Percentiles rank a stretch among this genome's conserved stretches.
phyloP scores from a whole-genome alignment of 2,888 invertebrate species.

The Caenorhabditis uteleia region DNA sequence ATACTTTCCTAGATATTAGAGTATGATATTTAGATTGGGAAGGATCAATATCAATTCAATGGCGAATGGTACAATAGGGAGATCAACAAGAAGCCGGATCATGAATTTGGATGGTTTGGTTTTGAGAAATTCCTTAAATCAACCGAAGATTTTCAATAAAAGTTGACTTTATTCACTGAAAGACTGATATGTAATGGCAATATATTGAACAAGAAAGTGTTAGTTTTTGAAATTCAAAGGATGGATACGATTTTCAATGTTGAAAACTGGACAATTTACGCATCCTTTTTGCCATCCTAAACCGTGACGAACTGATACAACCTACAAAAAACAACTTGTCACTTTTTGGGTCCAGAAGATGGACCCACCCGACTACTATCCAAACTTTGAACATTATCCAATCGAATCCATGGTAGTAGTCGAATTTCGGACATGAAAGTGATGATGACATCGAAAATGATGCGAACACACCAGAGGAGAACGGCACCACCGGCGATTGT shows the following conservation, averaged over 20 bases:
- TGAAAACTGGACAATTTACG: constrained; percentile 55
- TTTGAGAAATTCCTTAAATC: too few relatives aligned
- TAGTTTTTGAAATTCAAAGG: constrained; percentile 58
- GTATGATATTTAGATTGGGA: too few relatives aligned
- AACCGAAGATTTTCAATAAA: too few relatives aligned
- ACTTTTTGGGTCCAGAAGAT: neutral
- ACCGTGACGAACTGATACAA: constrained; percentile 37
- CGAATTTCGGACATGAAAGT: constrained; percentile 44
- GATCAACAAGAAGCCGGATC: too few relatives aligned
- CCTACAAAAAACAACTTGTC: constrained; percentile 7
- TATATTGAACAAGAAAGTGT: too few relatives aligned
- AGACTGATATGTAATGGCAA: too few relatives aligned
- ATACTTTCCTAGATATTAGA: too few relatives aligned
- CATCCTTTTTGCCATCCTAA: constrained; percentile 50
- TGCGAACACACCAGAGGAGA: constrained; percentile 55
- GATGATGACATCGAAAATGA: constrained; percentile 54
- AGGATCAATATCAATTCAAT: too few relatives aligned
- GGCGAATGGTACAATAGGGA: too few relatives aligned
- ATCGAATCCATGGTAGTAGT: constrained; percentile 49
- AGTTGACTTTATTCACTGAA: too few relatives aligned
- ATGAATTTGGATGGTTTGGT: too few relatives aligned
- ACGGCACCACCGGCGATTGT: constrained; percentile 54
- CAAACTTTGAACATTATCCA: constrained; percentile 30
- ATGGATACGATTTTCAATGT: constrained; percentile 50
- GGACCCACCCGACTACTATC: constrained; percentile 30